These are phyloP conservation scores for Drosophila littoralis DNA, from an alignment of 1,140 invertebrate species.

Conservation along the genomic window DNA sequence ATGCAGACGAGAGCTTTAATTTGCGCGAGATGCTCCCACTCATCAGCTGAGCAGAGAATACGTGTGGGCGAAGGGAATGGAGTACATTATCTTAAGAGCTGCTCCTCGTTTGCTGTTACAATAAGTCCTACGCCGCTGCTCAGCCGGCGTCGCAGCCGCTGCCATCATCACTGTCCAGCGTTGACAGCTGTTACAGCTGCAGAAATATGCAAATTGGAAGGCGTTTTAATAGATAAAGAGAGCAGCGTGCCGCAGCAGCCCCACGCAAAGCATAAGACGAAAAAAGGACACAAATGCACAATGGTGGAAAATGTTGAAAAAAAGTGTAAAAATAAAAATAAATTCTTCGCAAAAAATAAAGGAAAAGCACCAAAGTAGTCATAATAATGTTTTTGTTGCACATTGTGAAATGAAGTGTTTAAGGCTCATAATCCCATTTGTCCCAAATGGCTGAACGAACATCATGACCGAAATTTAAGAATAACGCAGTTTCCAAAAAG, in stretches of 20 bases:
- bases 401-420: conserved; percentile 71
- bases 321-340: conserved; percentile 28
- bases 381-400: conserved; percentile 76
- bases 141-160: conserved; percentile 22
- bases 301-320: conserved; percentile 61
- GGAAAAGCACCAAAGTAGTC: conserved; percentile 61
- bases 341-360: conserved; percentile 1
- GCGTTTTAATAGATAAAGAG: conserved; percentile 82
- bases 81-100: conserved; percentile 71
- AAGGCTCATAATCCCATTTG: conserved; percentile 77
- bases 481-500: background rate
- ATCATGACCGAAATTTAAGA: conserved; percentile 11
- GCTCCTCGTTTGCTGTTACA: conserved; percentile 53
- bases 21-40: conserved; percentile 54
- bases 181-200: conserved; percentile 81
- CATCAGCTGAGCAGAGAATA: conserved; percentile 34
- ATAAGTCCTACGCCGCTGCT: conserved; percentile 61
- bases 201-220: conserved; percentile 82
- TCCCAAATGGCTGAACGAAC: conserved; percentile 40
- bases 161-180: conserved; percentile 57
- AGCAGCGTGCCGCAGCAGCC: conserved; percentile 62
- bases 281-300: conserved; percentile 66
- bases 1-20: conserved; percentile 58
- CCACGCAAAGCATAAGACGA: conserved; percentile 70
- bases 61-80: conserved; percentile 8